Base-by-base conservation (phyloP, 2,113 vertebrate genomes). In the Petroica traversi region DNA sequence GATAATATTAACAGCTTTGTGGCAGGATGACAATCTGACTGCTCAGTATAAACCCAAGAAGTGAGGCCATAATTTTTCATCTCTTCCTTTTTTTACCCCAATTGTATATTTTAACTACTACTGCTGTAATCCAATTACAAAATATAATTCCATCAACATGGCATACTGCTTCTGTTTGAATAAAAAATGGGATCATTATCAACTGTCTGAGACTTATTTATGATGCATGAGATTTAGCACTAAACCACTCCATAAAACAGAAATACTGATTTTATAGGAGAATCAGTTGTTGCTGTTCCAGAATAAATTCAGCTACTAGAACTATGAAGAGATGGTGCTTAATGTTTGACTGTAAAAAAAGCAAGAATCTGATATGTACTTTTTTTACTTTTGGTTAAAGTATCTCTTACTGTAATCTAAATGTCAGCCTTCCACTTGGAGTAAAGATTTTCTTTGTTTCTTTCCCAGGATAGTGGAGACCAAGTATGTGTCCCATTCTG, bases 111-210 rank as follows among this genome's bases (percentile, higher is more conserved):
- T 94, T 86, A 94, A 94, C 58, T 86, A 49, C 78, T 81, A 19
- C 51, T 77, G 45, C 79, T 86, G 22, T 93, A 94, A 92, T 91
- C 68, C 73, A 78, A 22, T 90, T 82, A 78, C 73, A 83, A 75
- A 92, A 64, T 81, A 93, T 20, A 95, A 73, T 88, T 94, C 79
- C 46, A 61, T 95, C 88, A 94, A 18, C 43, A 24, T 84, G 62
- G 72, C 64, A 38, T 61, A 43, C 19, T 59, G 5, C 51, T 75
- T 71, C 51, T 67, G 79, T 84, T 95, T 92, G 85, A 96, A 89
- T 95, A 91, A 97, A 95, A 86, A 91, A 91, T 78, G 49, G 84
- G 89, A 86, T 89, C 52, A 9, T 95, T 96, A 84, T 83, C 71
- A 68, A 14, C 76, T 84, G 40, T 89, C 79, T 84, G 73, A 77